Conservation (phyloP, 2,113 vertebrate genomes). For the Fregata magnificens region DNA sequence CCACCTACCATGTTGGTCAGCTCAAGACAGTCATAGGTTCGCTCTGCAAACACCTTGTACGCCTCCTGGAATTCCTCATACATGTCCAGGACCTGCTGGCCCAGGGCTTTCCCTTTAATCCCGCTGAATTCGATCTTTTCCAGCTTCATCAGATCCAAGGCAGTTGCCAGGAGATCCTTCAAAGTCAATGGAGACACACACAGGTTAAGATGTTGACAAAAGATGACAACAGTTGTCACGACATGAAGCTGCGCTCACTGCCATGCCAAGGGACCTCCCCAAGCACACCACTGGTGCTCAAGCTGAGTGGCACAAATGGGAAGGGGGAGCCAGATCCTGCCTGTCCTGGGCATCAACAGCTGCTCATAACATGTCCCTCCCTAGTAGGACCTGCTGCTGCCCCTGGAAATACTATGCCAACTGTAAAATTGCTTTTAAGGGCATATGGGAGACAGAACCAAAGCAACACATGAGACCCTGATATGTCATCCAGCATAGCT, state of each 20-base stretch:
- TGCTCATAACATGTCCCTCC: not conserved
- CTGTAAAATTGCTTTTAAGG: not conserved
- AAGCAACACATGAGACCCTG: not conserved
- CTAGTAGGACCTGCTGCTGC: not conserved
- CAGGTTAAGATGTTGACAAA: not conserved
- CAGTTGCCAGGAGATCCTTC: slow-evolving; percentile 82
- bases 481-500: not conserved
- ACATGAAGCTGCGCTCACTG: not conserved
- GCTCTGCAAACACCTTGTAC: slow-evolving; percentile 78
- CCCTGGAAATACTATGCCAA: not conserved
- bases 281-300: not conserved
- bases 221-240: not conserved
- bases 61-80: slow-evolving; percentile 81
- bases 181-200: not conserved
- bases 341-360: not conserved
- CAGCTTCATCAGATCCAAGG: slow-evolving; percentile 85
- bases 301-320: not conserved
- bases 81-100: slow-evolving; percentile 79
- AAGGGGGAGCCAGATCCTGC: not conserved
- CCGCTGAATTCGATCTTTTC: slow-evolving; percentile 90
- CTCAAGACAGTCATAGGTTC: slow-evolving; percentile 81
- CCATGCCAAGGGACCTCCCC: not conserved
- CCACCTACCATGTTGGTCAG: slow-evolving; percentile 74
- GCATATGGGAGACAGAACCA: not conserved
- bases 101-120: slow-evolving; percentile 78